Base-by-base conservation (phyloP, 2,113 vertebrate genomes). In the Diadophis punctatus region DNA sequence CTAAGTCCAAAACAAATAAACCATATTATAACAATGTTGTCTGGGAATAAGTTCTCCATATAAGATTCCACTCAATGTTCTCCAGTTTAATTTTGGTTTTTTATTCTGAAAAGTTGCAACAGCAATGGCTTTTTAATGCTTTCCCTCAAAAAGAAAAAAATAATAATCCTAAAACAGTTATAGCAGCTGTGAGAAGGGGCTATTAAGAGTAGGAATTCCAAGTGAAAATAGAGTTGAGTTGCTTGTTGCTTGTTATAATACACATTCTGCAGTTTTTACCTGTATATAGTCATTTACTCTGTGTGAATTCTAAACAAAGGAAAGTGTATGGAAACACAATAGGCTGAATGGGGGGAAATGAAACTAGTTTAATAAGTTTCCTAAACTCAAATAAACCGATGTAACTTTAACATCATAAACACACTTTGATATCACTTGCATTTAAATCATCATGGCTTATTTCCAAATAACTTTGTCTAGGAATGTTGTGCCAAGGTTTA, bases 251-350 rank as follows among this genome's bases (percentile, higher is more conserved):
- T 80, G 34, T 80, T 22, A 43, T 80, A 43, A 3, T 22, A 43
- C 8, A 43, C 8, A 80, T 80, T 80, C 34, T 43, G 74, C 20
- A 80, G 74, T 22, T 20, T 80, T 80, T 80, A 43, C n/a, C 48
- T 68, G 0, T 39, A 46, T 25, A 16, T 85, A 51, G 43, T 27
- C 51, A 85, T 16, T 23, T 43, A 25, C 48, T 60, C 48, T 18
- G 87, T 92, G 30, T 58, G 91, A 93, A 92, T 95, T 94, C 90
- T 89, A 87, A 93, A 58, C 53, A 90, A 90, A 52, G 56, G 0
- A 43, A 34, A 88, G 53, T 90, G 0, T 93, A 12, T 90, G 51
- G 90, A 89, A 84, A 9, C 49, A 53, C 30, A 34, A 53, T 22
- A 43, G 20, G 46, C 18, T 92, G 0, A 27, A 14, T 89, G 34